Evolutionary conservation across 2,888 invertebrate genomes (phyloP), one percentile per base, ranked within the genome.

Genomic region (Yponomeuta evonymella): DNA sequence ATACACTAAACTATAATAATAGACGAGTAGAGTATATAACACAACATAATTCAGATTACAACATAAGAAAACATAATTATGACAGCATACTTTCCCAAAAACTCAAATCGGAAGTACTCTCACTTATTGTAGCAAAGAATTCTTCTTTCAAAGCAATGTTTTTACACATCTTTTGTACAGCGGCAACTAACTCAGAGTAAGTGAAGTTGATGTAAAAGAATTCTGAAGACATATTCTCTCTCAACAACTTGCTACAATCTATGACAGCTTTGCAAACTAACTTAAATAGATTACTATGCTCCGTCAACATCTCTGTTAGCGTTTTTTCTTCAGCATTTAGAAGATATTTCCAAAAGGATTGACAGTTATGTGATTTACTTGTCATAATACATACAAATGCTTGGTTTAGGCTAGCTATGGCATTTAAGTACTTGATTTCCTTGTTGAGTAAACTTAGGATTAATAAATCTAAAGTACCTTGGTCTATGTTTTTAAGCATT

Each of bases 181-280:
- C 77, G 51, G 77, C 76, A 2, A 87, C 78, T 71, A 95, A 81
- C 77, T 94, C 90, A 0, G 86, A 81, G 78, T 93, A 93, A 72
- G 87, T 85, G 48, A 95, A 82, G 74, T 93, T 91, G 70, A 90
- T 84, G 73, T 90, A 90, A 81, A 89, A 90, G 70, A 77, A 87
- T 71, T 89, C 85, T 0, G 83, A 75, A 0, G 88, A 88, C 83
- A 90, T 85, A 70, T 85, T 79, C 69, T 88, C 84, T 72, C 79
- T 77, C 3, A 89, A 64, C 62, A 89, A 79, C 76, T 84, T 92
- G 70, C 89, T 90, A 82, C 77, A 81, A 71, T 90, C 89, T 70
- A 80, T 81, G 75, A 83, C 93, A 75, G 83, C 92, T 81, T 81
- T 86, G 1, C 80, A 75, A 65, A 88, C 79, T 15, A 84, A 76